These are phyloP conservation scores for Hirudo medicinalis DNA, from an alignment of 1,140 invertebrate species.

Conservation along the genomic window DNA sequence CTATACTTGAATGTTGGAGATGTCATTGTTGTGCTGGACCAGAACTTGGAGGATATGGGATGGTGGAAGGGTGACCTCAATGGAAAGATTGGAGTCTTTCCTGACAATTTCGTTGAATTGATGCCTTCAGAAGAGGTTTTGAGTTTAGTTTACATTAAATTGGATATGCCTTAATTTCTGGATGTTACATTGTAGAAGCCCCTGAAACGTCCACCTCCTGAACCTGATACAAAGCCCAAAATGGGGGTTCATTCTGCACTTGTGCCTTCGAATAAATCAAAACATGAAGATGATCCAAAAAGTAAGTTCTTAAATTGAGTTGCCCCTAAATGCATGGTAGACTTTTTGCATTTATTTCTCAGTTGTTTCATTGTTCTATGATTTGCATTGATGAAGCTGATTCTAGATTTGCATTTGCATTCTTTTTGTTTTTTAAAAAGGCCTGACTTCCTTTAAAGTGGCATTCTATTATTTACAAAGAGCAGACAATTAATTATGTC, in stretches of 20 bases:
- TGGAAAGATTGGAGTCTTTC: slow-evolving; percentile 79
- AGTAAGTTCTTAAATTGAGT: too few species aligned
- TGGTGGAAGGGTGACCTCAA: slow-evolving; percentile 92
- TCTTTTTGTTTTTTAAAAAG: too few species aligned
- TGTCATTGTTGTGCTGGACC: slow-evolving; percentile 73
- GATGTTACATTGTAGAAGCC: not conserved
- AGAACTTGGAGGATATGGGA: slow-evolving; percentile 66
- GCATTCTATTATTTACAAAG: too few species aligned
- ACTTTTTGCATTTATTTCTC: too few species aligned
- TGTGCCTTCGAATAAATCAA: slow-evolving; percentile 4
- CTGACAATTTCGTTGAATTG: slow-evolving; percentile 70
- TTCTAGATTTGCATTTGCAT: too few species aligned
- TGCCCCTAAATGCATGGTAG: too few species aligned
- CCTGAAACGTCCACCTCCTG: not conserved
- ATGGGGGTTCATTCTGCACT: not conserved
- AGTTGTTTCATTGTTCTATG: too few species aligned
- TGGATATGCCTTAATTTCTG: not conserved
- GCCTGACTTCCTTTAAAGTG: too few species aligned
- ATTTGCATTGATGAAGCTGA: too few species aligned
- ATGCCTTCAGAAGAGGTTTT: slow-evolving; percentile 28
- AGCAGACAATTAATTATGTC: too few species aligned
- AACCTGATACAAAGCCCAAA: too few species aligned
- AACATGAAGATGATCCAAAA: not conserved
- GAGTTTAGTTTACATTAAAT: not conserved
- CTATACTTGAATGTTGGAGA: slow-evolving; percentile 69